Conservation (phyloP, 1,140 invertebrate genomes). For the Rhopalosiphum maidis region DNA sequence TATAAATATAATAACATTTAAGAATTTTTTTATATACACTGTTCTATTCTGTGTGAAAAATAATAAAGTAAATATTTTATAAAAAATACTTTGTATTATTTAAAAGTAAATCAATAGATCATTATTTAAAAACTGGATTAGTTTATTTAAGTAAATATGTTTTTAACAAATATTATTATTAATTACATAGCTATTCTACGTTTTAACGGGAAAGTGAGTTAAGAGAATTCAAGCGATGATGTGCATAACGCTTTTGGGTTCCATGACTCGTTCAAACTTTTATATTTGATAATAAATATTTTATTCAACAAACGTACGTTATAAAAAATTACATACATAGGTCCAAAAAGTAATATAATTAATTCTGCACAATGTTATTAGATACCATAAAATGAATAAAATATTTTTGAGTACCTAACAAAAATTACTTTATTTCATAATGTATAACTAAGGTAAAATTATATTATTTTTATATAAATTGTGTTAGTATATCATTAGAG, state of each 20-base stretch:
- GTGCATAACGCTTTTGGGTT: background rate
- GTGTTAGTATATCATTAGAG: background rate
- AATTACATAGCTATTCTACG: background rate
- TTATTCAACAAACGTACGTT: background rate
- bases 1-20: too few relatives aligned
- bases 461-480: background rate
- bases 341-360: background rate
- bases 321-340: background rate
- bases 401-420: background rate
- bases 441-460: background rate
- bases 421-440: background rate
- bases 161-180: background rate
- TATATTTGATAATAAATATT: background rate
- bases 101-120: too few relatives aligned
- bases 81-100: too few relatives aligned
- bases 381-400: background rate
- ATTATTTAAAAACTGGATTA: too few relatives aligned
- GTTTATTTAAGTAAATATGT: background rate
- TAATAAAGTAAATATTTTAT: too few relatives aligned
- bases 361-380: background rate
- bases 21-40: too few relatives aligned
- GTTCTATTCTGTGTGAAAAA: too few relatives aligned
- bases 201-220: background rate
- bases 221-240: background rate
- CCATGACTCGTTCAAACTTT: background rate